phyloP scores from a whole-genome alignment of 1,140 invertebrate species.

The Drosophila erecta region DNA sequence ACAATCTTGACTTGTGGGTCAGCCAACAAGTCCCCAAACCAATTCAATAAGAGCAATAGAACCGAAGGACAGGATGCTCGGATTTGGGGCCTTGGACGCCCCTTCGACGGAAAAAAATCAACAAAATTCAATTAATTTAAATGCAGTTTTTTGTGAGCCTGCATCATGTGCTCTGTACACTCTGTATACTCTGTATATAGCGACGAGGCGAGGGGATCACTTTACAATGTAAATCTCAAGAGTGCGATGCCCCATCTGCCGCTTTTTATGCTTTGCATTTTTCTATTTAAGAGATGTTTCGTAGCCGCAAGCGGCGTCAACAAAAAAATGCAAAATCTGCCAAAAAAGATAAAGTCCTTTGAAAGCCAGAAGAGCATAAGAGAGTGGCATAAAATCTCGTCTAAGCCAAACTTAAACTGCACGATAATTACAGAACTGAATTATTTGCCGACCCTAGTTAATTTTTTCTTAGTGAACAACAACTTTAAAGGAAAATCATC shows the following conservation, averaged over 20 bases:
- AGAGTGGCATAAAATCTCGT: conserved; percentile 9
- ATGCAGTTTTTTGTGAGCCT: conserved; percentile 70
- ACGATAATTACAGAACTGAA: conserved; percentile 14
- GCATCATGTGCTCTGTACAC: conserved; percentile 11
- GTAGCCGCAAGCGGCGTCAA: conserved; percentile 48
- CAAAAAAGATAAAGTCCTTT: conserved; percentile 26
- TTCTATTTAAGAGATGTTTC: conserved; percentile 66
- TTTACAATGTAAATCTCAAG: conserved; percentile 84
- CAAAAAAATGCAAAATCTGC: conserved; percentile 44
- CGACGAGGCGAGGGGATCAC: conserved; percentile 48
- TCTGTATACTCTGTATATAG: neutral
- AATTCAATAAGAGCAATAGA: conserved; percentile 81
- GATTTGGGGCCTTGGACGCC: conserved; percentile 3
- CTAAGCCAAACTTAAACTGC: conserved; percentile 10
- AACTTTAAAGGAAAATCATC: neutral
- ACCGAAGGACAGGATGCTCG: conserved; percentile 1
- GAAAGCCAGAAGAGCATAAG: conserved; percentile 5
- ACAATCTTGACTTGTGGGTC: conserved; percentile 72
- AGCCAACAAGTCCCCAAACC: conserved; percentile 78
- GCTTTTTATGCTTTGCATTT: conserved; percentile 55
- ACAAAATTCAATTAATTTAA: conserved; percentile 82
- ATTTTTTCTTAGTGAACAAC: neutral
- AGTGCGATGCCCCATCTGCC: conserved; percentile 67
- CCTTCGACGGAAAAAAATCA: conserved; percentile 48
- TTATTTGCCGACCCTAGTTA: too few relatives aligned